phyloP scores from a whole-genome alignment of 2,888 invertebrate species.

The Tipula lateralis region DNA sequence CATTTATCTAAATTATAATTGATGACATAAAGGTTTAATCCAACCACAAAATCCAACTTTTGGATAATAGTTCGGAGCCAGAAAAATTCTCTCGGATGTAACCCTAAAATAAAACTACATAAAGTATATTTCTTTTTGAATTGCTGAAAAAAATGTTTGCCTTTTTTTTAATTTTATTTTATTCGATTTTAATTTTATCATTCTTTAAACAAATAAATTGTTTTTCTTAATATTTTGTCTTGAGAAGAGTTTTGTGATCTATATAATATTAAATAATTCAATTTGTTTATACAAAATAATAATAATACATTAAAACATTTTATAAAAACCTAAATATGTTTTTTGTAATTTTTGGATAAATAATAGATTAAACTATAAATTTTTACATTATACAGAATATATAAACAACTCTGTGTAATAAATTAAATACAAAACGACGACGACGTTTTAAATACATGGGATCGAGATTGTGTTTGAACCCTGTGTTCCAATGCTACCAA shows the following conservation, averaged over 20 bases:
- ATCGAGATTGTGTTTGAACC: background rate
- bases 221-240: background rate
- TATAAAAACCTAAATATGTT: background rate
- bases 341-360: background rate
- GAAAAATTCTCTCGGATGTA: too few species aligned
- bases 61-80: too few species aligned
- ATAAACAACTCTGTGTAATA: background rate
- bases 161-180: background rate
- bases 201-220: background rate
- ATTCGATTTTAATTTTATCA: constrained; percentile 15
- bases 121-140: background rate
- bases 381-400: background rate
- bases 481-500: background rate
- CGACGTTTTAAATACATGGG: background rate
- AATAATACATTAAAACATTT: background rate
- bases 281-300: background rate
- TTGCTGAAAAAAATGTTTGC: background rate
- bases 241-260: background rate
- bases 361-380: background rate
- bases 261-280: background rate
- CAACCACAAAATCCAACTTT: too few species aligned
- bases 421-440: background rate
- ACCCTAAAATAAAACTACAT: too few species aligned
- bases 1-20: too few species aligned
- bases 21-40: too few species aligned